Conservation (phyloP, 2,888 invertebrate species). For the Eilema sororculum region DNA sequence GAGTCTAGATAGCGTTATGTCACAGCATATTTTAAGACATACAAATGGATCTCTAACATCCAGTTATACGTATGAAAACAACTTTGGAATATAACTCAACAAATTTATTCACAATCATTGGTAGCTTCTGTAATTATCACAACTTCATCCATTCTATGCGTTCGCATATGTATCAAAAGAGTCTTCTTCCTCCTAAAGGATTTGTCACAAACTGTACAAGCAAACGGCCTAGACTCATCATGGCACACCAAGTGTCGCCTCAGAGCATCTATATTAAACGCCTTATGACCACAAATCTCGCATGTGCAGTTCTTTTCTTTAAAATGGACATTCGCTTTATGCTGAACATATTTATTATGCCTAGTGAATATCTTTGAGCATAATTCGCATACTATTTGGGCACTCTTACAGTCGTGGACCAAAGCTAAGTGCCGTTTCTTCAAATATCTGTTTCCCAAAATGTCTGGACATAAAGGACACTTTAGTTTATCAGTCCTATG, state of each 20-base stretch:
- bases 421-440: conserved; percentile 52
- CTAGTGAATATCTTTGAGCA: conserved; percentile 59
- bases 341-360: conserved; percentile 51
- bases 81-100: background rate
- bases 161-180: conserved; percentile 26
- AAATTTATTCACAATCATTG: conserved; percentile 5
- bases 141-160: conserved; percentile 18
- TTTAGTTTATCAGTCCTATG: conserved; percentile 39
- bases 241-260: conserved; percentile 39
- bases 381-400: conserved; percentile 62
- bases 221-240: conserved; percentile 25
- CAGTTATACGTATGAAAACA: background rate
- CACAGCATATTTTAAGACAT: too few species aligned
- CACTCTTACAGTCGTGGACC: conserved; percentile 48
- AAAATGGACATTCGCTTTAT: conserved; percentile 58
- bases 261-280: conserved; percentile 41
- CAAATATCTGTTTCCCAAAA: conserved; percentile 43
- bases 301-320: conserved; percentile 56
- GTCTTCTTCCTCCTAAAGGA: conserved; percentile 34
- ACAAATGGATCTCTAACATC: too few species aligned
- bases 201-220: conserved; percentile 31
- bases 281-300: conserved; percentile 55
- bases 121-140: conserved; percentile 12
- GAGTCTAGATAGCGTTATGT: too few species aligned
- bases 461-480: conserved; percentile 44